These are phyloP conservation scores for Sternarchorhynchus goeldii DNA, from an alignment of 2,797 vertebrate species.

Conservation along the genomic window DNA sequence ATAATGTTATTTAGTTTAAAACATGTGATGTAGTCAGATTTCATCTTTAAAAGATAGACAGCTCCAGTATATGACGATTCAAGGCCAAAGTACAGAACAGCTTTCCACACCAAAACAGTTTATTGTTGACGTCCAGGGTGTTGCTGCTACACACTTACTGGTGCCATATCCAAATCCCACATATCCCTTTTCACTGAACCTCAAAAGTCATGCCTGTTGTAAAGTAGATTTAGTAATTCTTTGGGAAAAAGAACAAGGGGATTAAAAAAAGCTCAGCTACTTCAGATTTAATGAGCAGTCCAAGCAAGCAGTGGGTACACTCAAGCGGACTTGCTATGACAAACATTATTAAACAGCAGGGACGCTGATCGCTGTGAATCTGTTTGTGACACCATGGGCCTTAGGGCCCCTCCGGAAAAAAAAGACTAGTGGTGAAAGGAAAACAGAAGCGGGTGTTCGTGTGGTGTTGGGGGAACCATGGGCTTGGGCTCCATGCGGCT, in stretches of 20 bases:
- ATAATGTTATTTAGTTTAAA: background rate
- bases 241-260: background rate
- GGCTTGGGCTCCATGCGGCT: conserved; percentile 53
- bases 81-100: background rate
- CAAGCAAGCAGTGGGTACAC: conserved; percentile 16
- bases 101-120: background rate
- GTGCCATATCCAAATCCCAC: background rate
- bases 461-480: conserved; percentile 42
- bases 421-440: conserved; percentile 42
- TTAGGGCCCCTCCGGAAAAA: conserved; percentile 35
- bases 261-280: conserved; percentile 1
- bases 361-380: conserved; percentile 64
- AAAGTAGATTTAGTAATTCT: background rate
- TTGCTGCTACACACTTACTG: background rate
- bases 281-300: conserved; percentile 30
- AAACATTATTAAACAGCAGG: conserved; percentile 66
- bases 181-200: background rate
- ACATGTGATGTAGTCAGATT: background rate
- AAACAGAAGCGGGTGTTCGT: conserved; percentile 54
- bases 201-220: background rate
- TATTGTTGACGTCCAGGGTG: background rate
- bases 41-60: background rate
- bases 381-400: conserved; percentile 66
- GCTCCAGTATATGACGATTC: background rate
- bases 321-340: conserved; percentile 57